These are phyloP conservation scores for Argya squamiceps DNA, from an alignment of 2,797 vertebrate genomes.

Conservation along the genomic window DNA sequence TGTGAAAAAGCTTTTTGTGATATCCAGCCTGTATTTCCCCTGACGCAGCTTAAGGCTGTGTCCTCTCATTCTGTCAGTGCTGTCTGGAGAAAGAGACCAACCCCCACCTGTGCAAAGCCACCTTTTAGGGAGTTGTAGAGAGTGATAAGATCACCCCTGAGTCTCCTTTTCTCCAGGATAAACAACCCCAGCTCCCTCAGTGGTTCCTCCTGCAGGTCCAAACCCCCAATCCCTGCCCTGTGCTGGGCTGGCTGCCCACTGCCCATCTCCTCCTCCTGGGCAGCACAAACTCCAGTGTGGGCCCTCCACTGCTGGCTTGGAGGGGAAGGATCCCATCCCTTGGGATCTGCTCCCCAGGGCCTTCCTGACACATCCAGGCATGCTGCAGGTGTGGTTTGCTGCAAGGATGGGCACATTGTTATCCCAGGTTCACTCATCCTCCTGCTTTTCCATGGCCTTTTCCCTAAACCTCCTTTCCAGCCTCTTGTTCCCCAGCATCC, in stretches of 20 bases:
- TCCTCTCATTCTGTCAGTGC: background rate
- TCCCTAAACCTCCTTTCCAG: background rate
- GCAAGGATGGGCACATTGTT: background rate
- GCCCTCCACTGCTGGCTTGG: background rate
- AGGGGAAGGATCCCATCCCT: background rate
- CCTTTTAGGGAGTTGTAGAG: background rate
- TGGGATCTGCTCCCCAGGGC: background rate
- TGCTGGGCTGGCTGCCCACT: background rate
- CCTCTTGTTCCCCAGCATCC: background rate
- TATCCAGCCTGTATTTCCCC: background rate
- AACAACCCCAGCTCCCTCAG: background rate
- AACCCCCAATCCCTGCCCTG: background rate
- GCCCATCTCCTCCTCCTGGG: fast-evolving
- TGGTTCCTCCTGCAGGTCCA: fast-evolving
- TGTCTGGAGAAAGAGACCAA: background rate
- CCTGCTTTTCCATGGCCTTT: background rate
- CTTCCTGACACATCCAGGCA: background rate
- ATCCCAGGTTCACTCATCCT: fast-evolving
- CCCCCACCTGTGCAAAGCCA: background rate
- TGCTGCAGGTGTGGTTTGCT: background rate
- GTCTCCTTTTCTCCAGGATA: background rate
- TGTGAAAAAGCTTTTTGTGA: background rate
- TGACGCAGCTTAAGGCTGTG: background rate
- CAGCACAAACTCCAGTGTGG: background rate
- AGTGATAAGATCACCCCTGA: background rate